phyloP scores from a whole-genome alignment of 2,888 invertebrate genomes.

The Meloe dianella region DNA sequence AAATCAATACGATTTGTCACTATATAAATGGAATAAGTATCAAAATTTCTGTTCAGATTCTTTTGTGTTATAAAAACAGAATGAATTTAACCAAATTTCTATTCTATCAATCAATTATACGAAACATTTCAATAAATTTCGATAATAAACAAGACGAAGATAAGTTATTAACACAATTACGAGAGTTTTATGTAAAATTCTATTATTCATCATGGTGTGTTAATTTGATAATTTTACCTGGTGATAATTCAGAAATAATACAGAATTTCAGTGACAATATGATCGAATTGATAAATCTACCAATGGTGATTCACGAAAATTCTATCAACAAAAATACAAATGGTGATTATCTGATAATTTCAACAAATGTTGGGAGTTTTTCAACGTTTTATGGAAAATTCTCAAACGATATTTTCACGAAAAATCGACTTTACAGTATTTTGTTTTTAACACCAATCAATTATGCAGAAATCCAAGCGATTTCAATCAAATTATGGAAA shows the following conservation, averaged over 20 bases:
- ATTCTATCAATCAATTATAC: neutral
- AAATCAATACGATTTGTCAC: neutral
- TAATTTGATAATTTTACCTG: neutral
- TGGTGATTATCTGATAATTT: neutral
- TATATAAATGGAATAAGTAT: neutral
- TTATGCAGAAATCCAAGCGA: conserved; percentile 1
- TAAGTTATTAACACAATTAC: neutral
- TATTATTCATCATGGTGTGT: neutral
- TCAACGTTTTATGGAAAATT: neutral
- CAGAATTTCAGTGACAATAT: neutral
- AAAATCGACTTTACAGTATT: neutral
- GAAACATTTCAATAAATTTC: neutral
- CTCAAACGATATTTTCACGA: neutral
- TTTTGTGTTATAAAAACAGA: neutral
- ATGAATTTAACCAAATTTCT: neutral
- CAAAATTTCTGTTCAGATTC: neutral
- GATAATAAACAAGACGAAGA: neutral
- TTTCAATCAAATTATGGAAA: conserved; percentile 31
- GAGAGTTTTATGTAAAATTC: neutral
- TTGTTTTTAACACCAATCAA: neutral
- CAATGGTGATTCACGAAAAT: neutral
- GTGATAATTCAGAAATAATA: neutral
- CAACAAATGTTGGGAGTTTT: neutral
- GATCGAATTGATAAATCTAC: neutral
- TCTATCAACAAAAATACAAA: neutral